Evolutionary conservation across 2,888 invertebrate genomes (phyloP), one percentile per base, ranked within the genome.

Genomic region (Monoplex corrugatus): DNA sequence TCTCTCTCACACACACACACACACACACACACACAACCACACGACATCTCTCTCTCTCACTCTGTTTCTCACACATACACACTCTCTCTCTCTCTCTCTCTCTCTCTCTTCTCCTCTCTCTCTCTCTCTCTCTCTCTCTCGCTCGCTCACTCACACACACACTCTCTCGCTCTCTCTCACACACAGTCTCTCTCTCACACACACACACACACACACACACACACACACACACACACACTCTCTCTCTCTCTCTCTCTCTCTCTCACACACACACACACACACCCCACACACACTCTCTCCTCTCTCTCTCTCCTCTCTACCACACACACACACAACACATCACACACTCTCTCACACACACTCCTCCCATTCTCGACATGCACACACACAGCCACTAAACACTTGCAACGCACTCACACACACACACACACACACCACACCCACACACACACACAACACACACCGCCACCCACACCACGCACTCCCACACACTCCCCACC

Each of bases 71-170:
- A 23, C 57, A 23, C 10, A 16, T 28, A 23, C 57, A 40, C 78
- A 75, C 43, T 87, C 87, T 87, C 87, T 87, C 6, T 72, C 43
- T 87, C 87, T 72, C 75, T 40, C 72, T 72, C 87, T 72, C 75
- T 87, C 72, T 72, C 72, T 72, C 75, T 72, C 75, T 72, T 40
- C 40, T 35, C 80, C 40, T 32, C 80, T 32, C 80, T 32, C 80
- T 2, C 28, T 5, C 40, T 32, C 40, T 23, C 28, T 23, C 63
- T 16, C 3, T 16, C 16, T 23, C 16, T 28, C 8, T 28, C 63
- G 23, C 23, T 63, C 28, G 3, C 28, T 3, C 8, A 16, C 8
- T 28, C 63, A 5, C 63, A 5, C 13, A 63, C 63, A 63, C 63
- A 63, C 63, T 23, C 63, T 23, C 63, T 23, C 50, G 28, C 63